Conservation (phyloP, 2,888 invertebrate species). For the Drosophila helvetica region DNA sequence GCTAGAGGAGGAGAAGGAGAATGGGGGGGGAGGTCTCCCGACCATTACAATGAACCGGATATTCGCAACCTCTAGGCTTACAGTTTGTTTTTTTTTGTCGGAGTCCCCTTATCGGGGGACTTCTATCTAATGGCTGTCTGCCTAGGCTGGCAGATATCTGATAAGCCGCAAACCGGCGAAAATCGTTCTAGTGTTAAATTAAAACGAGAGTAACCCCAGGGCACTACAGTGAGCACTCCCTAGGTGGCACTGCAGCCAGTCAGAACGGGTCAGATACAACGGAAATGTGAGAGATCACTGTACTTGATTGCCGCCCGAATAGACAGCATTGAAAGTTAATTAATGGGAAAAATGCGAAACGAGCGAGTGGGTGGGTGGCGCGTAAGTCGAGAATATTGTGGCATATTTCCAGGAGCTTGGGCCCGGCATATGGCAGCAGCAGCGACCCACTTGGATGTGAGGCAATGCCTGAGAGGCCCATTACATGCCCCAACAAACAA, state of each 20-base stretch:
- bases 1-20: neutral
- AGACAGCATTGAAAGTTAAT: constrained; percentile 64
- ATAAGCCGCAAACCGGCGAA: constrained; percentile 58
- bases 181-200: constrained; percentile 78
- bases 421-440: constrained; percentile 14
- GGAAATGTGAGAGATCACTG: constrained; percentile 17
- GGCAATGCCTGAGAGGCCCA: constrained; percentile 49
- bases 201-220: constrained; percentile 30
- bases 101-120: constrained; percentile 58
- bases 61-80: constrained; percentile 43
- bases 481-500: constrained; percentile 51
- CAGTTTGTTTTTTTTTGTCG: constrained; percentile 23
- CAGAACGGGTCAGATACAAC: constrained; percentile 24
- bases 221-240: neutral
- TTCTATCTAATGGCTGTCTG: constrained; percentile 63
- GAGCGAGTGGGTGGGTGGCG: constrained; percentile 20
- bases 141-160: constrained; percentile 51
- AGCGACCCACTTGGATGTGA: constrained; percentile 55
- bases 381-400: constrained; percentile 25
- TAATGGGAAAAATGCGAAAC: constrained; percentile 47
- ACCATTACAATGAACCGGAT: constrained; percentile 50
- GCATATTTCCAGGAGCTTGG: constrained; percentile 52
- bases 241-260: neutral
- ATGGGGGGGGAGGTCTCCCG: neutral
- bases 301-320: constrained; percentile 60